phyloP scores from a whole-genome alignment of 2,797 vertebrate species.

The Pygocentrus nattereri region DNA sequence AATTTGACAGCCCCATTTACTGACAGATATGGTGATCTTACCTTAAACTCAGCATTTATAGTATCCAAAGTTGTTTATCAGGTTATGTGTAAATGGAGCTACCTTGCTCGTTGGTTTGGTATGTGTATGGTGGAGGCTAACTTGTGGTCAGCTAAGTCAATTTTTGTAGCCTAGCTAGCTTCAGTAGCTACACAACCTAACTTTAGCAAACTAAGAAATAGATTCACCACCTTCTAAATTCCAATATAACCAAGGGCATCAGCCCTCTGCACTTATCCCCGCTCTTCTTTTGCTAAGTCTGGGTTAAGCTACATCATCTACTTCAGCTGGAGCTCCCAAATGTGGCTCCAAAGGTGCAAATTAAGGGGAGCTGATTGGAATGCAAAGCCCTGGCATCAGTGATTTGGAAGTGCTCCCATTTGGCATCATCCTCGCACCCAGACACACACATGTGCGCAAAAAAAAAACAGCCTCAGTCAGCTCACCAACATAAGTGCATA shows the following conservation, averaged over 20 bases:
- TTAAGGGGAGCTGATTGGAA: slow-evolving; percentile 42
- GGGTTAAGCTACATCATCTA: slow-evolving; percentile 45
- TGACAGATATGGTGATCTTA: no score
- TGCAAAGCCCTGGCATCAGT: slow-evolving; percentile 18
- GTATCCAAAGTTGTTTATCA: no score
- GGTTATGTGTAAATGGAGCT: not conserved
- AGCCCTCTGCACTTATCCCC: slow-evolving; percentile 57
- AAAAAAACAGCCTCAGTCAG: not conserved
- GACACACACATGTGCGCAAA: slow-evolving; percentile 1
- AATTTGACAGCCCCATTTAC: no score
- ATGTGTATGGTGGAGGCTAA: not conserved
- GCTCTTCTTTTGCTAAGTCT: slow-evolving; percentile 29
- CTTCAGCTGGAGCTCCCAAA: slow-evolving; percentile 47
- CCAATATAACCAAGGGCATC: no score
- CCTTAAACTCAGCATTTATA: no score
- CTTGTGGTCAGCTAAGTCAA: not conserved
- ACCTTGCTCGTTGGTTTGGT: not conserved
- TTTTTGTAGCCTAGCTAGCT: not conserved
- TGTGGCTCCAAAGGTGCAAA: slow-evolving; percentile 49
- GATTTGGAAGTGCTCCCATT: slow-evolving; percentile 40
- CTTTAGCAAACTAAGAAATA: not conserved
- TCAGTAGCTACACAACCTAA: not conserved
- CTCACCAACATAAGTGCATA: slow-evolving; percentile 1
- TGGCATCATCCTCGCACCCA: not conserved
- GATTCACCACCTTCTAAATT: no score